Evolutionary conservation across 1,140 invertebrate genomes (phyloP).

Genomic region (Drosophila ogumai): DNA sequence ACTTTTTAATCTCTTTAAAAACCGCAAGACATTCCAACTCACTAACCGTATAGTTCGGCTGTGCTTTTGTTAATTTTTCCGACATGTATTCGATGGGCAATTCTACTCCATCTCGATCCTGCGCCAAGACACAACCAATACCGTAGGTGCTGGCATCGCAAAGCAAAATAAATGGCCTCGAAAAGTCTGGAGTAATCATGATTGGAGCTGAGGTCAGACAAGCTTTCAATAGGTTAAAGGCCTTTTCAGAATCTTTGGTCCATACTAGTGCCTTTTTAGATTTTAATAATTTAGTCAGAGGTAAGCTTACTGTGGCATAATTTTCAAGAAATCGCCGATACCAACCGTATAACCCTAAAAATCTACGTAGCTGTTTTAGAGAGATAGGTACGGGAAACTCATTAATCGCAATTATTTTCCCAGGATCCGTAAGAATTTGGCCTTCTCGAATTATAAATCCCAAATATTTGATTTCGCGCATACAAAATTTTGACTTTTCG

Average conservation of each 20-base stretch:
- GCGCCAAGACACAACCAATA: background rate
- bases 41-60: slow-evolving; percentile 3
- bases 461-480: too few relatives aligned
- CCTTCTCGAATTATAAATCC: slow-evolving; percentile 6
- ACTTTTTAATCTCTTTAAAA: background rate
- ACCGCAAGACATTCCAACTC: slow-evolving; percentile 10
- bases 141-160: background rate
- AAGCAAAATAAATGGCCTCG: slow-evolving; percentile 5
- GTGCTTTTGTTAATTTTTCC: background rate
- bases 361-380: background rate
- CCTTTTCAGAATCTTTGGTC: too few relatives aligned
- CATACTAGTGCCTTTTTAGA: too few relatives aligned
- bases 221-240: too few relatives aligned
- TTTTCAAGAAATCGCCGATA: too few relatives aligned
- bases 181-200: slow-evolving; percentile 1
- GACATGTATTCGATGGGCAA: background rate
- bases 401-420: slow-evolving; percentile 1
- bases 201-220: background rate
- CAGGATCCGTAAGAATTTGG: background rate
- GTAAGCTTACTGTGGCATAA: too few relatives aligned
- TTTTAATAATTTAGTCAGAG: too few relatives aligned
- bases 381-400: slow-evolving; percentile 1
- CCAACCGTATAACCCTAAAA: background rate
- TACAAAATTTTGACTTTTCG: too few relatives aligned
- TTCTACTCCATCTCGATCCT: background rate